Conservation (phyloP, 2,113 vertebrate genomes). For the Microtus oregoni region DNA sequence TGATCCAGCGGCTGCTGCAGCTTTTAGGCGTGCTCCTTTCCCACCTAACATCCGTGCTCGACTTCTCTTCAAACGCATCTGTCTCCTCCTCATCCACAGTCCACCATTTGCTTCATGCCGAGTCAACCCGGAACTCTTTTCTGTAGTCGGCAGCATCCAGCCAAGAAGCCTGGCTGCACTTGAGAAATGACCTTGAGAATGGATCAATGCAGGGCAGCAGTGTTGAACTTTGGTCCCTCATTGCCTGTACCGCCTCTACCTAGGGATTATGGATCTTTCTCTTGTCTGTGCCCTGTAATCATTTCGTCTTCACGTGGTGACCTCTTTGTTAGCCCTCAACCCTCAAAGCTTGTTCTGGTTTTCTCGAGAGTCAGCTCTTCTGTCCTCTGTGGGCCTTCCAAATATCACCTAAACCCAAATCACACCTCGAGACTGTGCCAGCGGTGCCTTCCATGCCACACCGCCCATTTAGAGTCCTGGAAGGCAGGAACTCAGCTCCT, state of each 20-base stretch:
- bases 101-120: background rate
- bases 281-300: background rate
- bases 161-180: too few species aligned
- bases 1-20: background rate
- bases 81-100: background rate
- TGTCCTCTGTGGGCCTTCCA: background rate
- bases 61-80: background rate
- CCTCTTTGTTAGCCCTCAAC: background rate
- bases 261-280: background rate
- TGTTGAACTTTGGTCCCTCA: background rate
- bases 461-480: rapidly evolving
- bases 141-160: background rate
- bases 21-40: background rate
- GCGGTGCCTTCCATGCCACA: too few species aligned
- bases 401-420: background rate
- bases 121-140: background rate
- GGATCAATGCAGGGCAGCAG: too few species aligned
- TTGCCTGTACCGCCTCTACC: background rate
- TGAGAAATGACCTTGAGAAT: background rate
- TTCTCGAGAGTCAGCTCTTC: background rate
- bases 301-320: background rate
- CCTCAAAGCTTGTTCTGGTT: background rate
- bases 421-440: background rate
- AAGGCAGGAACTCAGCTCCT: background rate
- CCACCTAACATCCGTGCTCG: background rate